Evolutionary conservation across 2,113 vertebrate genomes (phyloP), one percentile per base, ranked within the genome.

Genomic region (Nanorana parkeri): DNA sequence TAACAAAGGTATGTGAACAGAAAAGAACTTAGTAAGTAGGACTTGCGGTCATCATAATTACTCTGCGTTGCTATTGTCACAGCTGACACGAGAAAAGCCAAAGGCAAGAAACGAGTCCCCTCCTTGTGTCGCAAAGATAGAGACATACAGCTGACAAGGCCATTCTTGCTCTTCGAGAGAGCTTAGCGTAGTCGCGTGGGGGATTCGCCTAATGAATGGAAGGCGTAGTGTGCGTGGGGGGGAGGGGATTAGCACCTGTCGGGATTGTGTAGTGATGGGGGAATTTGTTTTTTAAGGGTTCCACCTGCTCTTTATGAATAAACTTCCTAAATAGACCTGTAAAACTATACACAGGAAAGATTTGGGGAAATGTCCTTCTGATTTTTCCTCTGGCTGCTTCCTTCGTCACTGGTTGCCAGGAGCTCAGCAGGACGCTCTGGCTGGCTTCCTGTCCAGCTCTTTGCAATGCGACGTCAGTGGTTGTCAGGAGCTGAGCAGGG

Each of bases 11-110:
- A 61, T 24, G 32, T 61, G 28, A 69, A 80, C 64, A 79, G n/a
- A 68, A 68, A 71, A 51, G 21, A 41, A 80, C 68, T 61, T 8
- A 80, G 61, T 58, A 52, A 41, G 32, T 60, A 41, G 47, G 61
- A 17, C 69, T 80, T 80, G 78, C 32, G 78, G 78, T 69, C 66
- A 80, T n/a, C 66, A 56, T 80, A 80, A 80, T 80, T 80, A 56
- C 66, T n/a, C 66, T n/a, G 15, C 51, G 55, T 36, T 69, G 78
- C 78, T 71, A 58, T 80, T 69, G 67, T 80, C 66, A 68, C 55
- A 41, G 55, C 77, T 68, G 64, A 56, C 32, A 80, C 72, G 67
- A n/a, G 60, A 20, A 56, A 80, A 69, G 78, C 66, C 55, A 80
- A 41, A 69, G 66, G 78, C 78, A 69, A 69, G 32, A 80, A 36